Base-by-base conservation (phyloP, 2,113 vertebrate genomes). In the Orcinus orca region DNA sequence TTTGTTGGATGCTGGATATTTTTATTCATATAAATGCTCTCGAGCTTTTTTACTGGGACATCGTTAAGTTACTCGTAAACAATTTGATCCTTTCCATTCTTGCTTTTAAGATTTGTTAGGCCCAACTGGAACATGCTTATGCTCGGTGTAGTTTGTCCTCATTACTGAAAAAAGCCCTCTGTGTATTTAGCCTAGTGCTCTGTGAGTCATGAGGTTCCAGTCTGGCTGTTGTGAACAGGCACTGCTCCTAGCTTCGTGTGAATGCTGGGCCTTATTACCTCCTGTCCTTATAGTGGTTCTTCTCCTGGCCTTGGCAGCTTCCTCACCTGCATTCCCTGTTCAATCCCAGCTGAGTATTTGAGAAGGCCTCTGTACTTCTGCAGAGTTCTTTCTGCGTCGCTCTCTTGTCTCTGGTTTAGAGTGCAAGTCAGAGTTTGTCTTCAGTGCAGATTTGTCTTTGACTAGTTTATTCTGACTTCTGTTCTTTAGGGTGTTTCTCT, bases 401-500 rank as follows among this genome's bases (percentile, higher is more conserved):
- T 80, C 13, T 80, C 53, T 93, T 3, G 1, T 65, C 21, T 60
- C 21, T 3, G 17, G 23, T 79, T 74, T n/a, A 26, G 6, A 65
- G n/a, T 8, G 6, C 21, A 76, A 58, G 18, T 55, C 29, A 65
- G 76, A n/a, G 58, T 44, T 74, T 82, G 73, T 82, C 33, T 88
- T 88, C 53, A 53, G 3, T 62, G 21, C 41, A 86, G n/a, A 82
- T 20, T 91, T 89, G 81, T 38, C 47, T 96, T 77, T 53, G 36
- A 21, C 25, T 96, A 36, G 7, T 86, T 83, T 41, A 79, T 87
- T 95, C 58, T 79, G 79, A 91, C 55, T 84, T 95, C 29, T 88
- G 10, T 80, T 90, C 79, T 90, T 60, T 38, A 85, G 9, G 15
- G 33, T 79, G 31, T 79, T 79, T 55, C 31, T 63, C 11, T 90